phyloP scores from a whole-genome alignment of 2,113 vertebrate species.

The Halichoerus grypus region DNA sequence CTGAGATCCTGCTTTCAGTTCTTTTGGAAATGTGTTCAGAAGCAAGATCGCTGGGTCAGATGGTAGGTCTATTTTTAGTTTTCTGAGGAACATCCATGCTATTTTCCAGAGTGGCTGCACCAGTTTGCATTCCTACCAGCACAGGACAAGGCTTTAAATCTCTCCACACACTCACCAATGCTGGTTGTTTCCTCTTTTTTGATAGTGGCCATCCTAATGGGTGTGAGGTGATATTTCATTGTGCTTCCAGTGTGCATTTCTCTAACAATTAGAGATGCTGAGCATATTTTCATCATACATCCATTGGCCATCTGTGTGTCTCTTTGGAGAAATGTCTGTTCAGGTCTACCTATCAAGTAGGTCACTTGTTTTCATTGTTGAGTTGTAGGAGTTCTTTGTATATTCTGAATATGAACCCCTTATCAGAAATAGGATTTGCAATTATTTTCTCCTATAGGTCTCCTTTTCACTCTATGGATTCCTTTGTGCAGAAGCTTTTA shows the following conservation, averaged over 20 bases:
- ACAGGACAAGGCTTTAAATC: accelerated
- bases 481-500: neutral
- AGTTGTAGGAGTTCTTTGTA: neutral
- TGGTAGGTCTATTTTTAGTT: neutral
- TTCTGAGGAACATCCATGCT: neutral
- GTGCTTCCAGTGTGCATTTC: neutral
- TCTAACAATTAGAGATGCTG: neutral
- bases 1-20: neutral
- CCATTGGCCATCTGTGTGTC: neutral
- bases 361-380: neutral
- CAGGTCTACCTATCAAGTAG: neutral
- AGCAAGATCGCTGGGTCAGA: neutral
- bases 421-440: neutral
- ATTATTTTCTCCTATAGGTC: neutral
- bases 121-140: neutral
- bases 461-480: neutral
- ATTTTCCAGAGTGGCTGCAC: neutral
- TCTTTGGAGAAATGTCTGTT: neutral
- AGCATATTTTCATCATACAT: too few species aligned
- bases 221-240: neutral
- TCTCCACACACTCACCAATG: accelerated
- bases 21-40: neutral
- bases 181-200: neutral
- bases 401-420: neutral
- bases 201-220: neutral